A percentile compares a stretch with the other conserved stretches of the same genome.
These are phyloP conservation scores for Tapirus indicus DNA, from an alignment of 2,797 vertebrate species.

Conservation along the genomic window DNA sequence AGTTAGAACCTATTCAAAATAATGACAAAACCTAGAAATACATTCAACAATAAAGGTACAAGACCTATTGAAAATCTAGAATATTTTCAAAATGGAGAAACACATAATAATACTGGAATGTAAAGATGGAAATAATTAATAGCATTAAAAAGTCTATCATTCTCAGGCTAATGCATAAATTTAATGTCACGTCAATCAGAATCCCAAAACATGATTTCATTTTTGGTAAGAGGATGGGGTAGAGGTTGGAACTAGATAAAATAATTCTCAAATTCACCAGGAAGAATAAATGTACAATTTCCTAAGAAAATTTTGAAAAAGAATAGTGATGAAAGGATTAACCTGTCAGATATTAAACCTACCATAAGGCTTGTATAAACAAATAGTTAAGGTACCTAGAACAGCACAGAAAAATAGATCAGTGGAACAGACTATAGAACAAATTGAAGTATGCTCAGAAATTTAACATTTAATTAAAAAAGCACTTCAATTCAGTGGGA, in stretches of 20 bases:
- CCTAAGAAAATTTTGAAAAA: not conserved
- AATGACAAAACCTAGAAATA: constrained; percentile 16
- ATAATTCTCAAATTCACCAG: not conserved
- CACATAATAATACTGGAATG: not conserved
- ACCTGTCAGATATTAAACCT: not conserved
- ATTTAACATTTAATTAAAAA: not conserved
- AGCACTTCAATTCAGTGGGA: not conserved
- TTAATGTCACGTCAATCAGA: not conserved
- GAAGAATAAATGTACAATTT: not conserved
- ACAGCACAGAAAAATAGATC: not conserved
- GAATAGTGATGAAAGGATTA: not conserved
- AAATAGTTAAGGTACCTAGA: not conserved
- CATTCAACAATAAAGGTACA: not conserved
- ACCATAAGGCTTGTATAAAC: not conserved
- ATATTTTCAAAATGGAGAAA: not conserved
- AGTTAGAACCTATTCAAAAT: not conserved
- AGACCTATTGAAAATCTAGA: not conserved
- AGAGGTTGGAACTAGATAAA: not conserved
- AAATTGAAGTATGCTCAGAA: not conserved
- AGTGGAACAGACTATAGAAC: not conserved
- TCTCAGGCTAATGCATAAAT: not conserved
- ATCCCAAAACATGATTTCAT: not conserved
- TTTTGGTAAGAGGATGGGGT: not conserved
- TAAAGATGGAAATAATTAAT: not conserved
- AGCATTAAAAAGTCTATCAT: not conserved